Conservation (phyloP, 2,888 invertebrate genomes). For the Frankliniella fusca region DNA sequence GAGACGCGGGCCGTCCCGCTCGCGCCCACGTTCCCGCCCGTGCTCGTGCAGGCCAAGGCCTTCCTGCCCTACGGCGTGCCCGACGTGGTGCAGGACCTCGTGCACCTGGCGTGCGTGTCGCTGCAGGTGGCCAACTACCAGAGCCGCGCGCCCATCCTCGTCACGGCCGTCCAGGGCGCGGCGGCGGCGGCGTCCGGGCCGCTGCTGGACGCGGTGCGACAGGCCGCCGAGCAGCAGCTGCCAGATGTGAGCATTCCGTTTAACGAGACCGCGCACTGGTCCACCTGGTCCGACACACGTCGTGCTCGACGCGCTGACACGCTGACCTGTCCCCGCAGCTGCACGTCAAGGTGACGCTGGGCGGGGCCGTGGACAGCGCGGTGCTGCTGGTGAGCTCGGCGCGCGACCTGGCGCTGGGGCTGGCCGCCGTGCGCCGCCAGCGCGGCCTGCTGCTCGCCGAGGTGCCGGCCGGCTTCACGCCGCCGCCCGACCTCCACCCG, state of each 20-base stretch:
- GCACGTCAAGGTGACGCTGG: neutral
- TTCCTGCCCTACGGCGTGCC: neutral
- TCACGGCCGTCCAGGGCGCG: neutral
- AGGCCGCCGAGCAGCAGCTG: neutral
- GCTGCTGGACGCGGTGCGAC: neutral
- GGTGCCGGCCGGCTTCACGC: neutral
- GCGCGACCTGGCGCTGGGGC: neutral
- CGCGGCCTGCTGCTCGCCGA: neutral
- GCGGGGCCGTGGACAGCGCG: neutral
- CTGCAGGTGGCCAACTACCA: neutral
- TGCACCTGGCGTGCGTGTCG: neutral
- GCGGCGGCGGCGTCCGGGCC: neutral
- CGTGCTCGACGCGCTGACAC: too few relatives aligned
- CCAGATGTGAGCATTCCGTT: neutral
- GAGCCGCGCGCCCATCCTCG: neutral
- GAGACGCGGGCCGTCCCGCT: neutral
- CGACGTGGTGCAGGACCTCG: neutral
- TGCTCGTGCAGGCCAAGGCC: neutral
- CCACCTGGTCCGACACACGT: neutral
- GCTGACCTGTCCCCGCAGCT: neutral
- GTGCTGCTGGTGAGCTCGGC: neutral
- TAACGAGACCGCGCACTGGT: neutral
- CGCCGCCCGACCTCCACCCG: neutral
- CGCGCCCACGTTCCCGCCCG: neutral
- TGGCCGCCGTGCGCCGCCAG: slow-evolving; percentile 7